Percentiles rank a stretch among this genome's conserved stretches.
These are phyloP conservation scores for Oryctolagus cuniculus DNA, from an alignment of 2,113 vertebrate genomes.

Conservation along the genomic window mOryCun1.1 NC_091453.1:20356501-20357000, in stretches of 20 bases:
- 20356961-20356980: too few species aligned
- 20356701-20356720: conserved; percentile 30
- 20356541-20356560: conserved; percentile 1
- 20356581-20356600: not conserved
- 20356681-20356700: conserved; percentile 41
- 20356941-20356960: too few species aligned
- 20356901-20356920: too few species aligned
- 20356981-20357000: too few species aligned
- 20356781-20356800: not conserved
- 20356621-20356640: conserved; percentile 1
- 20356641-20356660: not conserved
- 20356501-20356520: conserved; percentile 1
- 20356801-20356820: not conserved
- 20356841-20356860: not conserved
- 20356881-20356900: too few species aligned
- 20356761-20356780: not conserved
- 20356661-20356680: not conserved
- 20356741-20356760: not conserved
- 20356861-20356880: too few species aligned
- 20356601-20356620: conserved; percentile 20
- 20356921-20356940: too few species aligned
- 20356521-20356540: conserved; percentile 24
- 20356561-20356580: conserved; percentile 35
- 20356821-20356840: conserved; percentile 45
- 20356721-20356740: not conserved